Base-by-base conservation (phyloP, 2,888 invertebrate genomes). In the Esperia sulphurella region DNA sequence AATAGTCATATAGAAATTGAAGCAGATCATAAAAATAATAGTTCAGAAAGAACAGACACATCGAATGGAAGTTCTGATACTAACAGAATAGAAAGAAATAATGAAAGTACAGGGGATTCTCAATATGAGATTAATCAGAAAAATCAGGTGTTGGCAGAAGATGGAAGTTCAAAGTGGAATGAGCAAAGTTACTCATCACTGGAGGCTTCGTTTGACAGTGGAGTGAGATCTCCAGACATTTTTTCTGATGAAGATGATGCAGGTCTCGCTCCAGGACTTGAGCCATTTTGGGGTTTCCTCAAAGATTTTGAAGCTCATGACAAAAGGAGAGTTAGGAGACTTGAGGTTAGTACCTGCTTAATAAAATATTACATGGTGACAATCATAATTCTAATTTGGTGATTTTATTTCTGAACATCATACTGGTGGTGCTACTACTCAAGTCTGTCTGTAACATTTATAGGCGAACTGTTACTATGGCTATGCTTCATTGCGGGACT, bases 151-250 rank as follows among this genome's bases (percentile, higher is more conserved):
- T 65, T 58, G 53, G 74, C 76, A 49, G 80, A 81, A 12, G 71
- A 69, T 0, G 79, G 68, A 45, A 70, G 58, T 45, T 55, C 59
- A 14, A 87, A 84, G 58, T 87, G 84, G 85, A 83, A 79, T 53
- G 88, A 89, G 33, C 82, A 83, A 12, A 87, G 86, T 54, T 81
- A 75, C 50, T 88, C 88, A 1, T 89, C 88, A 9, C 65, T 83
- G 1, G 88, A 89, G 51, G 82, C 80, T 9, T 88, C 88, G 1
- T 88, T 84, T 76, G 87, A 88, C 61, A 89, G 88, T 63, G 88
- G 88, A 55, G 78, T 88, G 38, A 65, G 89, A 41, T 92, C 92
- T 46, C 94, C 94, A 0, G 93, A 94, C 65, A 82, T 94, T 67
- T 94, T 94, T 71, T 92, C 91, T 51, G 92, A 92, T 51, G 91